Base-by-base conservation (phyloP, 2,113 vertebrate species). In the Xiphophorus maculatus region DNA sequence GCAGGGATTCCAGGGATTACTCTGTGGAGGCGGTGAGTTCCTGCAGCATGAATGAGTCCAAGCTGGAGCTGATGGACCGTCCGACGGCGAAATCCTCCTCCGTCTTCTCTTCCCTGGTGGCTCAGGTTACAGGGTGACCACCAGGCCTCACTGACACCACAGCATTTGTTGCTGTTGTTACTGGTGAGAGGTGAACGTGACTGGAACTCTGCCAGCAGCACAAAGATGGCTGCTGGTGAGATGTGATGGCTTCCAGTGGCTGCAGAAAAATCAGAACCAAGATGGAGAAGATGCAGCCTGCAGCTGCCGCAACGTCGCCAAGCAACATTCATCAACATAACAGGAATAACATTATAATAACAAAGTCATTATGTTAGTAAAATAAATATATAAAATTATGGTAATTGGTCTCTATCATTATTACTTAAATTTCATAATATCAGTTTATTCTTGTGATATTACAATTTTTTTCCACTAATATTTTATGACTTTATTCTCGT, bases 1-100 rank as follows among this genome's bases (percentile, higher is more conserved):
- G 80, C 71, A 66, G 65, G 83, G 84, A 84, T 88, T 90, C 40
- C 28, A 62, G 44, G 89, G 80, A 85, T 91, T 90, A 90, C 81
- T n/a, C 28, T 77, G 74, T 65, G 54, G 44, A 44, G 58, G 48
- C 40, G 10, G 67, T 74, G 64, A 86, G 69, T 77, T 79, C 63
- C 32, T 37, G 4, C 33, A 64, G 80, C 69, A 74, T 58, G 71
- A 73, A 78, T 76, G 69, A 29, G 5, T 70, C 68, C 79, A 74
- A 79, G 78, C 66, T 78, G 44, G 60, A 84, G 69, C 75, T 17
- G 29, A 84, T 76, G 63, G 40, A 65, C 76, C 77, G 78, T 82
- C 74, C 76, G 65, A 76, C 51, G 76, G 67, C 80, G 87, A 91
- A 92, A 40, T 35, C 72, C 65, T 66, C 73, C 0, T 82, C 25